Percentiles rank a stretch among this genome's conserved stretches.
These are phyloP conservation scores for Zygaena filipendulae DNA, from an alignment of 2,888 invertebrate genomes.

Conservation along the genomic window DNA sequence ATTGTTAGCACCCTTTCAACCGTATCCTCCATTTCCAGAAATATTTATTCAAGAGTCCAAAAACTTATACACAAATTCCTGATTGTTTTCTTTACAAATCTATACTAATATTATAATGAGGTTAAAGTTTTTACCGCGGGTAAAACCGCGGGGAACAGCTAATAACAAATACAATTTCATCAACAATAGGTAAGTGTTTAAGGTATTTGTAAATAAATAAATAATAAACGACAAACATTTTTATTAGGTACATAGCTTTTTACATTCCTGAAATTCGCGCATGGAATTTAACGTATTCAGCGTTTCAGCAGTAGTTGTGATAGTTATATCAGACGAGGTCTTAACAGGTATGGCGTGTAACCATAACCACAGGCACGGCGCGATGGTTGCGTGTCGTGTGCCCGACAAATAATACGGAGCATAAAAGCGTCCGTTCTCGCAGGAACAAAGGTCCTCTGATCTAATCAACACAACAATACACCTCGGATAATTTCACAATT, in stretches of 20 bases:
- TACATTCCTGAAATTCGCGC: slow-evolving; percentile 17
- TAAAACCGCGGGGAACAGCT: too few relatives aligned
- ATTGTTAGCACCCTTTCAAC: slow-evolving; percentile 52
- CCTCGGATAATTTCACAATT: slow-evolving; percentile 48
- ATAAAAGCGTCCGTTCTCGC: slow-evolving; percentile 40
- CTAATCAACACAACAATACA: slow-evolving; percentile 65
- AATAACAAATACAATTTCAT: too few relatives aligned
- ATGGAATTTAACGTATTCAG: slow-evolving; percentile 23
- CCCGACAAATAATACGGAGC: too few relatives aligned
- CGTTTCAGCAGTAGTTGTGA: too few relatives aligned
- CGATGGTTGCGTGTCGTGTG: slow-evolving; percentile 34
- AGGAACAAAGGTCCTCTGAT: slow-evolving; percentile 57
- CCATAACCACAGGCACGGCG: slow-evolving; percentile 36
- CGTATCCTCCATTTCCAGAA: slow-evolving; percentile 35
- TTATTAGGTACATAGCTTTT: too few relatives aligned
- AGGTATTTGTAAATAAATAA: too few relatives aligned
- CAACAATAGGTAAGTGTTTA: too few relatives aligned
- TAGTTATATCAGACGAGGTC: slow-evolving; percentile 20
- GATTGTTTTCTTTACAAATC: too few relatives aligned
- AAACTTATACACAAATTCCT: too few relatives aligned
- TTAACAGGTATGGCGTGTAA: slow-evolving; percentile 24
- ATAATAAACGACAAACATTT: too few relatives aligned
- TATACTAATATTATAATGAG: too few relatives aligned
- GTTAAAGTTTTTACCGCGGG: too few relatives aligned
- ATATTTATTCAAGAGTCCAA: slow-evolving; percentile 29